phyloP scores from a whole-genome alignment of 2,888 invertebrate species.

The Entomobrya multifasciata region DNA sequence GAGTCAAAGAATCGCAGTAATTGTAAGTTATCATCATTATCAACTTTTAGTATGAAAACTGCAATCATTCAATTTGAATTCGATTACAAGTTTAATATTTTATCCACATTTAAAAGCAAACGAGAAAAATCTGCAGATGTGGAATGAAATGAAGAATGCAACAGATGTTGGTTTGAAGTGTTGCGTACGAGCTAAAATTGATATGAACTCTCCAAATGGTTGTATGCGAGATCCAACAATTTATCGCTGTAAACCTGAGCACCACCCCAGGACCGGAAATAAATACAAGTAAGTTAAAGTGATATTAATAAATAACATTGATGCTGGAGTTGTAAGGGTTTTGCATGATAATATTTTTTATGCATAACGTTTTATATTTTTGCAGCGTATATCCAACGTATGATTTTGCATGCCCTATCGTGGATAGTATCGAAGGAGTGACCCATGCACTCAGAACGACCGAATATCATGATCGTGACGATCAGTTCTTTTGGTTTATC shows the following conservation, averaged over 20 bases:
- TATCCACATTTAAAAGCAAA: conserved; percentile 87
- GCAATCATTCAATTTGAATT: too few species aligned
- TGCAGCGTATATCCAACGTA: conserved; percentile 99
- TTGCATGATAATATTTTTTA: too few species aligned
- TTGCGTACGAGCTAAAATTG: conserved; percentile 98
- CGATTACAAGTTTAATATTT: too few species aligned
- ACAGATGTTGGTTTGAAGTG: conserved; percentile 90
- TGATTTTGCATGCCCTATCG: conserved; percentile 99
- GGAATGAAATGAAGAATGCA: conserved; percentile 97
- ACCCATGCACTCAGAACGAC: conserved; percentile 98
- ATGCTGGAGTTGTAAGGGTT: conserved; percentile 1
- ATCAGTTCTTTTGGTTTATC: conserved; percentile 98
- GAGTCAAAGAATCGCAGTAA: conserved; percentile 93
- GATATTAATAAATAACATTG: background rate
- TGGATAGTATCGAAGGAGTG: conserved; percentile 97
- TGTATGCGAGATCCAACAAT: conserved; percentile 99
- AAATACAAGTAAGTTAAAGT: conserved; percentile 96
- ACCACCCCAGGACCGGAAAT: conserved; percentile 95
- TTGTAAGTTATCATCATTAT: conserved; percentile 81
- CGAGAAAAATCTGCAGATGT: conserved; percentile 91
- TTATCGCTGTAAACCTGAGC: conserved; percentile 97
- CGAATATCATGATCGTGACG: conserved; percentile 99
- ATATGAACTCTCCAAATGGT: conserved; percentile 97
- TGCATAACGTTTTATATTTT: background rate
- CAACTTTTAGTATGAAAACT: too few species aligned